Evolutionary conservation across 2,797 vertebrate genomes (phyloP).

Genomic region (Gallinago solitaria): DNA sequence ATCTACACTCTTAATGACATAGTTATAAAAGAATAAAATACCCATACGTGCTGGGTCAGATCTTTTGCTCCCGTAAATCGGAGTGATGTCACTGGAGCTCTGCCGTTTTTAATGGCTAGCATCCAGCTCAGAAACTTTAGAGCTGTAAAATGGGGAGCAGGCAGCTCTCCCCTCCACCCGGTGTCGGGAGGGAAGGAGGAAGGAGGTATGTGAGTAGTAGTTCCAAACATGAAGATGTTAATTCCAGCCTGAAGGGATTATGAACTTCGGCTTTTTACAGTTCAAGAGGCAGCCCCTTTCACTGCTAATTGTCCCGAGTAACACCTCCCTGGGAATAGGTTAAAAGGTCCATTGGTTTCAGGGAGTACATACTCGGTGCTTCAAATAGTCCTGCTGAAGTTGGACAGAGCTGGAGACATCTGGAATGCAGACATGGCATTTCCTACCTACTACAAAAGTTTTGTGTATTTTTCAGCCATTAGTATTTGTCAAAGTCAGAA

Average conservation of each 20-base stretch:
- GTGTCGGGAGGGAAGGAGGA: accelerated
- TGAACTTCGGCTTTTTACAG: background rate
- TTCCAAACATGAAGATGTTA: background rate
- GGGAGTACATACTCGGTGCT: background rate
- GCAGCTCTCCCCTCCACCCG: background rate
- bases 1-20: background rate
- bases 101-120: background rate
- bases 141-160: background rate
- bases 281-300: background rate
- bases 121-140: background rate
- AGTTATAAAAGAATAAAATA: background rate
- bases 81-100: background rate
- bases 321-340: background rate
- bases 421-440: background rate
- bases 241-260: slow-evolving; percentile 7
- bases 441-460: background rate
- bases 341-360: background rate
- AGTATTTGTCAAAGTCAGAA: background rate
- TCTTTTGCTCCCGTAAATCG: background rate
- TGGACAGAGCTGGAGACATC: background rate
- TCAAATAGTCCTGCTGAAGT: background rate
- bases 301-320: background rate
- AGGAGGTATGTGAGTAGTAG: background rate
- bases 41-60: accelerated
- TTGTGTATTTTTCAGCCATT: background rate